A percentile compares a stretch with the other conserved stretches of the same genome.
Conservation (phyloP, 2,113 vertebrate genomes). For the Aspidoscelis tigris region DNA sequence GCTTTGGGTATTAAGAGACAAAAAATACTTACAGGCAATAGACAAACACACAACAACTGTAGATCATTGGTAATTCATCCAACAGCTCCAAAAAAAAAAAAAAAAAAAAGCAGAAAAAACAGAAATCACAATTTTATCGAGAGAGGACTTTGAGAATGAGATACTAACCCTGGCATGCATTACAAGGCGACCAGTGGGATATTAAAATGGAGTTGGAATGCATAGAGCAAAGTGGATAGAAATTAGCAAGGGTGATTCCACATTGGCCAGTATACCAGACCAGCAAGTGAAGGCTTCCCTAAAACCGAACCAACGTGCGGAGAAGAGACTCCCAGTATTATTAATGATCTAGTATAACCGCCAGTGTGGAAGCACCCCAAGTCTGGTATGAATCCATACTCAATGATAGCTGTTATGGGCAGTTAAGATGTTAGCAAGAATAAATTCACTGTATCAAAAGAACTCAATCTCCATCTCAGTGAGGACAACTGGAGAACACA, state of each 20-base stretch:
- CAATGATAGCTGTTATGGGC: background rate
- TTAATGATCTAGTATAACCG: too few relatives aligned
- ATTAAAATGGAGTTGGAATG: too few relatives aligned
- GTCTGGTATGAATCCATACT: background rate
- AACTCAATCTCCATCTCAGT: too few relatives aligned
- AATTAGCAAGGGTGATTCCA: too few relatives aligned
- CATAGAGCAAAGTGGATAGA: too few relatives aligned
- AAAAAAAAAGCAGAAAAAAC: conserved; percentile 63
- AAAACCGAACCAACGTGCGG: too few relatives aligned
- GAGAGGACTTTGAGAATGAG: background rate
- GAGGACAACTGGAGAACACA: background rate
- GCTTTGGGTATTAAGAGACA: conserved; percentile 5
- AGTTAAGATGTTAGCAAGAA: background rate
- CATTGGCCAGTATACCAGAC: too few relatives aligned
- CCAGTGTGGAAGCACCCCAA: too few relatives aligned
- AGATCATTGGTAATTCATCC: conserved; percentile 99
- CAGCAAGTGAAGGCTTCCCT: too few relatives aligned
- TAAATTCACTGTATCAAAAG: background rate
- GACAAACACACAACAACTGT: conserved; percentile 95
- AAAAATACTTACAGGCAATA: conserved; percentile 95
- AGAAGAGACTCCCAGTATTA: too few relatives aligned
- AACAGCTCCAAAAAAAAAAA: conserved; percentile 84
- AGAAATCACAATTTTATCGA: background rate
- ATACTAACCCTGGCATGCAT: background rate
- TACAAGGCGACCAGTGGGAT: background rate